Conservation (phyloP, 2,113 vertebrate species). For the Protobothrops flavoviridis region DNA sequence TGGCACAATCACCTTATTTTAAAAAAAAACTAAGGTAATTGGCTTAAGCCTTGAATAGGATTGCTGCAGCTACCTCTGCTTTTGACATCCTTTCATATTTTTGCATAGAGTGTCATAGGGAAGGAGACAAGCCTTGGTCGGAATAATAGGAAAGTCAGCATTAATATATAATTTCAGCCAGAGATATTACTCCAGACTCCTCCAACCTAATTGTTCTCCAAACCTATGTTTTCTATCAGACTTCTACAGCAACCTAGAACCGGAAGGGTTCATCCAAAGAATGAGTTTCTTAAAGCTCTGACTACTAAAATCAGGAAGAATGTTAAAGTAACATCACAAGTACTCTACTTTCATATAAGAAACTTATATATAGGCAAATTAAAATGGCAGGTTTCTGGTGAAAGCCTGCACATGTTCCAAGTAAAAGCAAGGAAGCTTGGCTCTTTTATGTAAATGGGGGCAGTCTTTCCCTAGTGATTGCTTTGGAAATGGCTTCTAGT, state of each 20-base stretch:
- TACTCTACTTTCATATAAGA: neutral
- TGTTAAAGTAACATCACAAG: neutral
- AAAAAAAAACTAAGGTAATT: neutral
- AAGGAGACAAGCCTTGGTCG: neutral
- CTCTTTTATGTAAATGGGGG: neutral
- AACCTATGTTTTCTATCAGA: neutral
- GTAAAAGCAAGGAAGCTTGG: neutral
- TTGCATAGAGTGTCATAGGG: neutral
- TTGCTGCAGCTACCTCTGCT: neutral
- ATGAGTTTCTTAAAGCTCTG: neutral
- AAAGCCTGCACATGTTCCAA: neutral
- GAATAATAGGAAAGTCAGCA: neutral
- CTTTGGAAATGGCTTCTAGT: neutral
- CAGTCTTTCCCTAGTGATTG: neutral
- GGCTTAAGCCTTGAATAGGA: neutral
- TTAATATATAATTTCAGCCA: neutral
- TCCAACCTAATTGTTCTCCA: neutral
- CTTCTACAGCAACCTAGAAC: neutral
- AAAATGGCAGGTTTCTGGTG: neutral
- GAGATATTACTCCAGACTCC: neutral
- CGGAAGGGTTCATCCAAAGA: neutral
- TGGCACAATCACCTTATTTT: neutral
- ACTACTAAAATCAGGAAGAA: neutral
- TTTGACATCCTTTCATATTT: neutral
- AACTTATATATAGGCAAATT: neutral